Conservation (phyloP, 2,797 vertebrate genomes). For the Oceanodroma leucorhoa region DNA sequence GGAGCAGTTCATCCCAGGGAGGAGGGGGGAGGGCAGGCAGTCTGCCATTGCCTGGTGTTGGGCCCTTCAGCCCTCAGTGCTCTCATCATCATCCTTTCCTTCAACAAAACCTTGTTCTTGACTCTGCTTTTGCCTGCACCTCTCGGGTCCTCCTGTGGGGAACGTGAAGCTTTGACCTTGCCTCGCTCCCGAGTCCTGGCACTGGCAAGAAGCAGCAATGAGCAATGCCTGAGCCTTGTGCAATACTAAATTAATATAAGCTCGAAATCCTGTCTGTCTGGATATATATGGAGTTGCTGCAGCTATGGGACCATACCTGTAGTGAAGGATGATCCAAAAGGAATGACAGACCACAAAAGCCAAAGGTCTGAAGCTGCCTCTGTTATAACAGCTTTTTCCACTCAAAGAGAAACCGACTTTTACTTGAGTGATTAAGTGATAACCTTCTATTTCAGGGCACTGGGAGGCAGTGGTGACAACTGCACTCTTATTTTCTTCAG, state of each 20-base stretch:
- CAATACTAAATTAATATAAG: neutral
- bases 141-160: neutral
- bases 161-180: rapidly evolving
- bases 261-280: neutral
- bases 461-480: neutral
- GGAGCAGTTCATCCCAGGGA: neutral
- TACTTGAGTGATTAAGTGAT: neutral
- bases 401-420: neutral
- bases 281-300: neutral
- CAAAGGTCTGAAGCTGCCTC: neutral
- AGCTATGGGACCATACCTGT: neutral
- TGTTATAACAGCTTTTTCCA: neutral
- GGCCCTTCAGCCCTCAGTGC: neutral
- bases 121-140: neutral
- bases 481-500: neutral
- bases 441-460: neutral
- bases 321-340: neutral
- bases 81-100: neutral
- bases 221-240: neutral
- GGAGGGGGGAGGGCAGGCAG: neutral
- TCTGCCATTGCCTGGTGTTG: neutral
- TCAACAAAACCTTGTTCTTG: neutral
- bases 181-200: neutral
- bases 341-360: neutral
- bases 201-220: neutral